phyloP scores from a whole-genome alignment of 1,140 invertebrate genomes.

The Coptotermes formosanus region DNA sequence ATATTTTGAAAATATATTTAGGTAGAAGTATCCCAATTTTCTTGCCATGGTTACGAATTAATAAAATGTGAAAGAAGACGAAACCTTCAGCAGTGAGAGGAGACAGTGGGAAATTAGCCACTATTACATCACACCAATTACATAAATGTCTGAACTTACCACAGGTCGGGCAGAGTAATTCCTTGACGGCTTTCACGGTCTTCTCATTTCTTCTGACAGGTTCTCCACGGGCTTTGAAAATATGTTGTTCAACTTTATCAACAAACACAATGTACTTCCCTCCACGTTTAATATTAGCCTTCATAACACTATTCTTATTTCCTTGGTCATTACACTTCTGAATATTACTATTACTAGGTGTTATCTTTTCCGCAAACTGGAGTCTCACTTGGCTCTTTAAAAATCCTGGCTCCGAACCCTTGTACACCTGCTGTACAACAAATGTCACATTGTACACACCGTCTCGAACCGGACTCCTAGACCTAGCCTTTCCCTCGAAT shows the following conservation, averaged over 20 bases:
- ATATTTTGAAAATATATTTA: too few relatives aligned
- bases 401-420: slow-evolving; percentile 54
- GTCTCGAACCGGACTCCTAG: slow-evolving; percentile 55
- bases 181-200: slow-evolving; percentile 53
- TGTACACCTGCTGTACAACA: slow-evolving; percentile 62
- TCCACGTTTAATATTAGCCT: slow-evolving; percentile 60
- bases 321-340: slow-evolving; percentile 41
- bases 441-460: slow-evolving; percentile 64
- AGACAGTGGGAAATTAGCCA: too few relatives aligned
- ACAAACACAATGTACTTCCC: slow-evolving; percentile 66
- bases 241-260: slow-evolving; percentile 61
- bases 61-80: too few relatives aligned
- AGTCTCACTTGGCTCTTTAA: slow-evolving; percentile 53
- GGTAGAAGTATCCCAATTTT: too few relatives aligned
- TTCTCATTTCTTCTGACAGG: slow-evolving; percentile 55
- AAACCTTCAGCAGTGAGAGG: too few relatives aligned
- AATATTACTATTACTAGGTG: background rate
- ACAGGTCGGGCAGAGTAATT: slow-evolving; percentile 59
- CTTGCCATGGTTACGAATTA: too few relatives aligned
- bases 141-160: slow-evolving; percentile 49
- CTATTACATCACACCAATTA: too few relatives aligned
- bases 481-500: slow-evolving; percentile 63
- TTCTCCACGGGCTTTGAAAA: slow-evolving; percentile 63
- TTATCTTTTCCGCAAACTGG: slow-evolving; percentile 51
- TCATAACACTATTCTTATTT: slow-evolving; percentile 46